Base-by-base conservation (phyloP, 2,113 vertebrate genomes). In the Ardeotis arabs region DNA sequence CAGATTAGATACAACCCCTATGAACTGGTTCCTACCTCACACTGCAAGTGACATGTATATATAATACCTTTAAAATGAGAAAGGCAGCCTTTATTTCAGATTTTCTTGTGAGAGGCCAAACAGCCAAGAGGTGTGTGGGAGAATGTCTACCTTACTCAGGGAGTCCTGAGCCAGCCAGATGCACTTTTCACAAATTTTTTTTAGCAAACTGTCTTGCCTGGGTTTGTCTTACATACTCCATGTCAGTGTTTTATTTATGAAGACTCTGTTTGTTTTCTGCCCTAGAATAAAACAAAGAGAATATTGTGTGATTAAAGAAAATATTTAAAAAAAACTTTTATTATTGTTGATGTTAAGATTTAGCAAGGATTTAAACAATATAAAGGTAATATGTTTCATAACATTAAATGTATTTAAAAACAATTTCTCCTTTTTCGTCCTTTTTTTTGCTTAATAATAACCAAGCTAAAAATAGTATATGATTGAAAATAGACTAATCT, bases 161-260 rank as follows among this genome's bases (percentile, higher is more conserved):
- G 95, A 97, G 85, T 95, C 80, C 86, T 96, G 87, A 96, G 91
- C 92, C 94, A 97, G 92, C 92, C 96, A 96, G 91, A 89, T 91
- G 96, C 91, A 93, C 89, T 95, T 94, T 96, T 93, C 92, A 95
- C 70, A 77, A 29, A 27, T 37, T 59, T 39, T 39, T 86, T 86
- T 87, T 87, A 91, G 70, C 81, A 82, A 92, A 89, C 92, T 95
- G 87, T 84, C 92, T 96, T 94, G 96, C 92, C 96, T 97, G 78
- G 81, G 87, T 96, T 95, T 87, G 69, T 96, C 90, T 84, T 87
- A 41, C 41, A 44, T 21, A 87, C 76, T 93, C 80, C 59, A 66
- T 73, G 89, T 93, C 95, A 96, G 84, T 97, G 96, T 97, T 96
- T 95, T 96, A 95, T 97, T 97, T 97, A 95, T 96, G 84, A 95